Evolutionary conservation across 2,113 vertebrate species (phyloP), one percentile per base, ranked within the genome.

Genomic region (Columbina picui): DNA sequence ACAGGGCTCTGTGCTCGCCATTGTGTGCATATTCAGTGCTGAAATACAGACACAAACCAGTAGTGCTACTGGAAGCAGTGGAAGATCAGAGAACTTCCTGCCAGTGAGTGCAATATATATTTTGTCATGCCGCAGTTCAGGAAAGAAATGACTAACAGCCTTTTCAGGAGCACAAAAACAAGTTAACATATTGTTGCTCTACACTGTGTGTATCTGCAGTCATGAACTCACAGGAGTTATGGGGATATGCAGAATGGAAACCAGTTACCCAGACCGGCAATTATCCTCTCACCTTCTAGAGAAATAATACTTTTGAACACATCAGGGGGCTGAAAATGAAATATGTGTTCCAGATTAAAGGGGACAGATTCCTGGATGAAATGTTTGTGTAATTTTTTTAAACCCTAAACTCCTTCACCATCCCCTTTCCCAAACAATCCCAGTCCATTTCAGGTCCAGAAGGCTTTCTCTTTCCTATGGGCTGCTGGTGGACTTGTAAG

Each of bases 281-380:
- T 95, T 94, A 76, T 57, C 20, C 53, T 93, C 53, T 69, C 49
- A 39, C 23, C 56, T 91, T 89, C 84, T 85, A 60, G 32, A 89
- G 43, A 92, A 88, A 92, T 67, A 77, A 65, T 86, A 20, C 50
- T 88, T 92, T 86, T 65, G 64, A 92, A 80, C 23, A 10, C 20
- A 47, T 67, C 88, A 84, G 68, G 87, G 29, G 77, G 49, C 63
- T 93, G 55, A 75, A 92, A 90, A 86, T 32, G 8, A 92, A 90
- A 53, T 32, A 29, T 12, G 1, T 34, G 80, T 93, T 90, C 68
- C 70, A 15, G 57, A 67, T 67, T 34, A 74, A 78, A 93, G 68
- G 22, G 29, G 10, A 50, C 7, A 70, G 43, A 73, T 83, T 88
- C 45, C 22, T 53, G 19, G 12, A 29, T 10, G 41, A 90, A 96